Evolutionary conservation across 2,113 vertebrate species (phyloP).

Genomic region (Brevimyrus niger): DNA sequence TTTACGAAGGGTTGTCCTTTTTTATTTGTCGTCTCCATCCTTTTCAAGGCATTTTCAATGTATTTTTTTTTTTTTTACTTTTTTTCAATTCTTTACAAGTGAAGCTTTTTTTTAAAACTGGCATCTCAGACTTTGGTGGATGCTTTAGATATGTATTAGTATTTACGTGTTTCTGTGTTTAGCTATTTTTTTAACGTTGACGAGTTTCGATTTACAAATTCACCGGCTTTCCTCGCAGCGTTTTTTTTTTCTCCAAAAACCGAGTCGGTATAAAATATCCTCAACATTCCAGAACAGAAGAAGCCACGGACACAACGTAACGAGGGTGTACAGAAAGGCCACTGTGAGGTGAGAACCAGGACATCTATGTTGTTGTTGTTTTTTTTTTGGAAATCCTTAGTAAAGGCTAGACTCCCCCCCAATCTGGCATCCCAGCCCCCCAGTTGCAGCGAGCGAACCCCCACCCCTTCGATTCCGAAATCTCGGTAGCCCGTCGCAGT

Average conservation of each 20-base stretch:
- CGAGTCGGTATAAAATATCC: constrained; percentile 15
- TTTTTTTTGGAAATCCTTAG: constrained; percentile 13
- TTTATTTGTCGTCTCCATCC: constrained; percentile 59
- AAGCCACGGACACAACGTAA: constrained; percentile 2
- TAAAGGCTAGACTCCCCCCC: neutral
- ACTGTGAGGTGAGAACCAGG: constrained; percentile 21
- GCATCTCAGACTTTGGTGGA: constrained; percentile 90
- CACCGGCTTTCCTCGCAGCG: constrained; percentile 1
- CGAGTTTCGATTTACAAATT: constrained; percentile 20
- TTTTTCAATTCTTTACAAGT: constrained; percentile 56
- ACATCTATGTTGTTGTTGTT: constrained; percentile 5
- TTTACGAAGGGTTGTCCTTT: constrained; percentile 55
- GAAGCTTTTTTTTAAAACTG: constrained; percentile 70
- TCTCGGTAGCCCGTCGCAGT: neutral
- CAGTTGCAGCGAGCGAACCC: neutral
- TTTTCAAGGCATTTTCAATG: constrained; percentile 80
- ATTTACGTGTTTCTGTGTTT: constrained; percentile 31
- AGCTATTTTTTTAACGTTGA: neutral
- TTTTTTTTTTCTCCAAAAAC: neutral
- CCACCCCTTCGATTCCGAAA: neutral
- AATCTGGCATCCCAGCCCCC: neutral
- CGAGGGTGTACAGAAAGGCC: constrained; percentile 22
- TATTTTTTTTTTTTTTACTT: constrained; percentile 44
- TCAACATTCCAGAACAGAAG: constrained; percentile 3
- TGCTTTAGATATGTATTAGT: constrained; percentile 68